Base-by-base conservation (phyloP, 2,113 vertebrate genomes). In the Microtus pennsylvanicus region DNA sequence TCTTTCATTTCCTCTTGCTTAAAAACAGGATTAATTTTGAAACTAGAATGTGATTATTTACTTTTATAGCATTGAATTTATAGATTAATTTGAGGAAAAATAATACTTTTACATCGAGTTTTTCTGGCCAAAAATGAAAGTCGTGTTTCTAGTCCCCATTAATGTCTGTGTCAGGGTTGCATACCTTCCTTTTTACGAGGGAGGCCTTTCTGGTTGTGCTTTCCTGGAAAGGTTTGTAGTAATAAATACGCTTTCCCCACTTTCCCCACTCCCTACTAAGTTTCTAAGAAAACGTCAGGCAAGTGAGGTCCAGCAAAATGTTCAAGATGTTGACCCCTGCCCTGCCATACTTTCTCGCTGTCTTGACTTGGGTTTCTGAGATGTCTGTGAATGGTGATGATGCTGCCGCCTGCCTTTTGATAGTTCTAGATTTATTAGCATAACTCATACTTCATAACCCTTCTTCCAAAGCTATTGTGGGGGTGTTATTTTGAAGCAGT, bases 71-170 rank as follows among this genome's bases (percentile, higher is more conserved):
- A 35, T 50, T 78, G 52, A 94, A 91, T 94, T 94, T 91, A 75
- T 72, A 94, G 52, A 75, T 67, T 92, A 81, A 81, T 76, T 92
- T 90, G 82, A 81, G 50, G 52, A 88, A 96, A 93, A 95, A 93
- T 28, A 33, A 65, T 86, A 89, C 1, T 7, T 92, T 80, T 75
- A 97, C 86, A 70, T 61, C 26, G 7, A 91, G 26, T 92, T 63
- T 70, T 93, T 70, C 78, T 90, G 55, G 42, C 19, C 22, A 74
- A 87, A 90, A 95, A 67, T 92, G 81, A 87, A 92, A 83, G 85
- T 72, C 61, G 6, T 63, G 91, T 96, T 93, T 93, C 47, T 95
- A 74, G 38, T 63, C 69, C 83, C 90, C 55, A 85, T 96, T 94
- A 91, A 33, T 55, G 38, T 74, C 35, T 58, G 42, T 7, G 28